These are phyloP conservation scores for Parazoanthus atlanticus DNA, from an alignment of 92 coral and sea anemone genomes.

Conservation along the genomic window DNA sequence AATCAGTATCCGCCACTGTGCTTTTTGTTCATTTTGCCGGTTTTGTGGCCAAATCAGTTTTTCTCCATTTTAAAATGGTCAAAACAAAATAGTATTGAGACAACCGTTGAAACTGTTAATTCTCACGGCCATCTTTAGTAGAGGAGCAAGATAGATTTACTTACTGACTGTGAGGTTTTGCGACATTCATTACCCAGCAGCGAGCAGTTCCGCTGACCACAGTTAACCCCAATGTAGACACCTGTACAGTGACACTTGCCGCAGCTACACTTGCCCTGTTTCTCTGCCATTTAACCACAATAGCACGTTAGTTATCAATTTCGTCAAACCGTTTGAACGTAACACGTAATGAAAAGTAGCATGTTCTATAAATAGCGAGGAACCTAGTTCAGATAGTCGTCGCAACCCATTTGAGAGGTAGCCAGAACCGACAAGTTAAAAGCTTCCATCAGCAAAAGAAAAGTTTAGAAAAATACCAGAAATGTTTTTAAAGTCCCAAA, in stretches of 20 bases:
- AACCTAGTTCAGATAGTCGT: too few species aligned
- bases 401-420: too few species aligned
- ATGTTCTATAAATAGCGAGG: too few species aligned
- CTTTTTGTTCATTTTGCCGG: neutral
- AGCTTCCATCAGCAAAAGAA: too few species aligned
- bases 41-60: neutral
- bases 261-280: slow-evolving; percentile 83
- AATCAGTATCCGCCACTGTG: neutral
- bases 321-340: neutral
- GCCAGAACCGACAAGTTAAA: too few species aligned
- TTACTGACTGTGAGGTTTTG: slow-evolving; percentile 73
- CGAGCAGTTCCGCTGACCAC: slow-evolving; percentile 86
- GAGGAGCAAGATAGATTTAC: neutral
- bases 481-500: neutral
- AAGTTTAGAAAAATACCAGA: too few species aligned
- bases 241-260: slow-evolving; percentile 87
- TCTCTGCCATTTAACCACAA: neutral
- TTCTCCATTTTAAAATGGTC: too few species aligned
- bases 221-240: slow-evolving; percentile 73
- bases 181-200: slow-evolving; percentile 65
- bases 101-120: neutral
- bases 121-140: too few species aligned
- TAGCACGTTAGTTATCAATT: neutral
- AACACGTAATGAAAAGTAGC: too few species aligned
- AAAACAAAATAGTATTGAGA: neutral